phyloP scores from a whole-genome alignment of 2,797 vertebrate species.

The Passerculus sandwichensis region DNA sequence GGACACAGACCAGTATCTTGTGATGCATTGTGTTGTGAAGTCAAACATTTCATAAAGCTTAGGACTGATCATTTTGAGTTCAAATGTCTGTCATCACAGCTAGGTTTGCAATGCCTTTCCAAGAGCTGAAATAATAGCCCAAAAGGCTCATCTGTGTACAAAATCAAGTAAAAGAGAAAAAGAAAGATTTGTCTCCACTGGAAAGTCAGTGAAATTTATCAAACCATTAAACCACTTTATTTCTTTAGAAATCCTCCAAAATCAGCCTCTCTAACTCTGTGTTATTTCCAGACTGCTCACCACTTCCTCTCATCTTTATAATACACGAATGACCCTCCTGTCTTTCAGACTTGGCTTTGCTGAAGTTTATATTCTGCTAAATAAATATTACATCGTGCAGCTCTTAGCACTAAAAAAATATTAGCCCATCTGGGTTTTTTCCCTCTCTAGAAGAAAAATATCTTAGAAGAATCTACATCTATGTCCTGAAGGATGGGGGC shows the following conservation, averaged over 20 bases:
- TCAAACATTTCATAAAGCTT: conserved; percentile 22
- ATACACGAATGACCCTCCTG: neutral
- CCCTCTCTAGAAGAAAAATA: neutral
- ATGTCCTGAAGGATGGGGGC: neutral
- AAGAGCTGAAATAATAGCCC: conserved; percentile 9
- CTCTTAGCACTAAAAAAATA: neutral
- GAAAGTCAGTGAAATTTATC: conserved; percentile 32
- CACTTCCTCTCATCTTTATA: neutral
- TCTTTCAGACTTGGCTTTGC: conserved; percentile 9
- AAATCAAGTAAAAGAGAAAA: conserved; percentile 38
- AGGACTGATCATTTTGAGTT: conserved; percentile 11
- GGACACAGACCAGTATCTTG: conserved; percentile 18
- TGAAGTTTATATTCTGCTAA: conserved; percentile 29
- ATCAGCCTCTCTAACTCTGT: neutral
- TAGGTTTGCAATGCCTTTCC: conserved; percentile 5
- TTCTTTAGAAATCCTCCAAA: conserved; percentile 12
- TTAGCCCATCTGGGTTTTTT: neutral
- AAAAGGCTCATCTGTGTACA: neutral
- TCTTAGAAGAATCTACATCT: neutral
- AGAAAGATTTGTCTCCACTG: neutral
- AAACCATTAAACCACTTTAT: neutral
- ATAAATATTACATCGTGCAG: neutral
- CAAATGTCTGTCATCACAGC: conserved; percentile 9
- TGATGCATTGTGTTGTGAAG: conserved; percentile 23
- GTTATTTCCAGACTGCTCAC: conserved; percentile 19